phyloP scores from a whole-genome alignment of 1,140 invertebrate species.

The Oryzaephilus surinamensis region DNA sequence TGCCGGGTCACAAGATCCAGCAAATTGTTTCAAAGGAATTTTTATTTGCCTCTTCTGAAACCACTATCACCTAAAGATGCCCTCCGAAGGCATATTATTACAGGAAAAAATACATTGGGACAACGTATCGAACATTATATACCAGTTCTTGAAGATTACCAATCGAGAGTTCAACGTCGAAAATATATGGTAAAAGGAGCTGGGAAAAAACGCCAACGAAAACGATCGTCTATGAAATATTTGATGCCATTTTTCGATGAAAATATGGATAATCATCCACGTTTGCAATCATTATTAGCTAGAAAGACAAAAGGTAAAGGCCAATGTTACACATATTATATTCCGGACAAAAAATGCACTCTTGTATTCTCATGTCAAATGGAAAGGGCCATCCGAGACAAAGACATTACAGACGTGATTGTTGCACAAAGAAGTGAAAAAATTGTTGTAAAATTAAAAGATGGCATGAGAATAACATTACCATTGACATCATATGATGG shows the following conservation, averaged over 20 bases:
- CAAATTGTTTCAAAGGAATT: conserved; percentile 66
- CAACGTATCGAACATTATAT: conserved; percentile 51
- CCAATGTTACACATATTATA: conserved; percentile 45
- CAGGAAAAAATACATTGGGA: conserved; percentile 37
- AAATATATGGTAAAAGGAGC: conserved; percentile 33
- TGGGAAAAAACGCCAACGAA: conserved; percentile 52
- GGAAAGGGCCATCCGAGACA: conserved; percentile 64
- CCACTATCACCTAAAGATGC: conserved; percentile 72
- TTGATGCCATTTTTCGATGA: conserved; percentile 58
- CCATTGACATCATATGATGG: conserved; percentile 52
- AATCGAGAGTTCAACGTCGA: conserved; percentile 30
- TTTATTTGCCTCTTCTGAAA: conserved; percentile 71
- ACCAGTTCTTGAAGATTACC: conserved; percentile 55
- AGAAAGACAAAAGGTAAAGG: conserved; percentile 28
- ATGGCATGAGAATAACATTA: conserved; percentile 57
- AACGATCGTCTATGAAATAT: conserved; percentile 49
- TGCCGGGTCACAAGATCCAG: conserved; percentile 73
- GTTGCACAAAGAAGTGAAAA: conserved; percentile 61
- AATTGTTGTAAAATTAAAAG: conserved; percentile 56
- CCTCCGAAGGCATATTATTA: conserved; percentile 41
- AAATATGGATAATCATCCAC: conserved; percentile 49
- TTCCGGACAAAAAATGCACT: conserved; percentile 58
- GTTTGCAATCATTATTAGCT: conserved; percentile 49
- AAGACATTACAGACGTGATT: conserved; percentile 65
- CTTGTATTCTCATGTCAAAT: conserved; percentile 60